Percentiles rank a stretch among this genome's conserved stretches.
Conservation (phyloP, 2,888 invertebrate genomes). For the Tipula confusa region DNA sequence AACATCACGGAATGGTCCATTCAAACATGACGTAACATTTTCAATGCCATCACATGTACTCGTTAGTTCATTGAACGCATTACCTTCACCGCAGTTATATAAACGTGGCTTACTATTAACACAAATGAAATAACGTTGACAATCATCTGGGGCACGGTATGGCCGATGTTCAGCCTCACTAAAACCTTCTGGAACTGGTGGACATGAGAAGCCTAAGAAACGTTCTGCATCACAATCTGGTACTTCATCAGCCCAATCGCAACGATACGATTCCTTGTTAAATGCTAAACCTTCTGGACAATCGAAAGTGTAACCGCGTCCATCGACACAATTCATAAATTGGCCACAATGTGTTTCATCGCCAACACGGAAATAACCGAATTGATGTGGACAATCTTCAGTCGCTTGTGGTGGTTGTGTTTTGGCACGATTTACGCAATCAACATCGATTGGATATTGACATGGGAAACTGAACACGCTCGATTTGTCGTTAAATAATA, state of each 20-base stretch:
- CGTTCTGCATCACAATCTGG: slow-evolving; percentile 76
- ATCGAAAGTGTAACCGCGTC: slow-evolving; percentile 66
- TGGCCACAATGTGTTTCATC: slow-evolving; percentile 65
- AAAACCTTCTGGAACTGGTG: slow-evolving; percentile 51
- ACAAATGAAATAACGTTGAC: slow-evolving; percentile 76
- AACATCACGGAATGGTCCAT: not conserved
- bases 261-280: slow-evolving; percentile 65
- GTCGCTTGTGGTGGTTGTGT: slow-evolving; percentile 58
- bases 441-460: slow-evolving; percentile 77
- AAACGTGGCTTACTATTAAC: slow-evolving; percentile 68
- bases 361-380: slow-evolving; percentile 72
- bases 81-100: slow-evolving; percentile 69
- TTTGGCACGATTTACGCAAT: slow-evolving; percentile 65
- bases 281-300: slow-evolving; percentile 83
- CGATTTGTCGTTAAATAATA: slow-evolving; percentile 69
- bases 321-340: slow-evolving; percentile 77
- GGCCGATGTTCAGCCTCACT: slow-evolving; percentile 52
- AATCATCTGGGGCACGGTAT: slow-evolving; percentile 57
- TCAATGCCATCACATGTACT: slow-evolving; percentile 71
- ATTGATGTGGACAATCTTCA: slow-evolving; percentile 77
- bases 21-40: slow-evolving; percentile 69
- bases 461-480: slow-evolving; percentile 69
- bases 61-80: slow-evolving; percentile 70
- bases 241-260: slow-evolving; percentile 86
- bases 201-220: slow-evolving; percentile 72